Conservation (phyloP, 2,888 invertebrate genomes). For the Camptogramma bilineatum region DNA sequence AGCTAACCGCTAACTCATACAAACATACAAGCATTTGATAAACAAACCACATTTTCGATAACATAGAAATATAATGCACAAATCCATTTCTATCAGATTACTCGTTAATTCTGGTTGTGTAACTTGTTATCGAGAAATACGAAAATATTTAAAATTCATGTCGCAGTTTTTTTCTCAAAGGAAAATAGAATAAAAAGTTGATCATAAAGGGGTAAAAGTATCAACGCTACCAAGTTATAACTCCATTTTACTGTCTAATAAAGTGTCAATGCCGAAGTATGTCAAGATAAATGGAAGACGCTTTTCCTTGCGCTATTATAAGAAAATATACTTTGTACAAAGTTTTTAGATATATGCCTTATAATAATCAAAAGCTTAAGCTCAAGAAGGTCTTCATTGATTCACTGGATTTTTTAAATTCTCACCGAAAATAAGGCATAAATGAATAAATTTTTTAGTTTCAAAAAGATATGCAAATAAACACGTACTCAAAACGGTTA, state of each 20-base stretch:
- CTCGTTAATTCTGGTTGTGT: neutral
- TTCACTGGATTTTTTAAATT: no score
- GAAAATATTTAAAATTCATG: neutral
- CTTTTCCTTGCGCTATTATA: no score
- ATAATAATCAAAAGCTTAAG: no score
- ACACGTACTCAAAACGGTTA: no score
- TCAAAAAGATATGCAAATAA: no score
- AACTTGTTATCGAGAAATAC: neutral
- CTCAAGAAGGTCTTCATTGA: no score
- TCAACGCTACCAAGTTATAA: neutral
- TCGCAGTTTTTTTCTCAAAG: neutral
- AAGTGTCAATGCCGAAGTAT: slow-evolving; percentile 1
- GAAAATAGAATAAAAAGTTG: neutral
- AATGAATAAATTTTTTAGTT: no score
- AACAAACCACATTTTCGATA: neutral
- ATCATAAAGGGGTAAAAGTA: neutral
- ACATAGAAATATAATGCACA: neutral
- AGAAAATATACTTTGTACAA: no score
- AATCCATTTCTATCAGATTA: neutral
- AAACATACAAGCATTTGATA: no score
- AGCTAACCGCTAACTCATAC: no score
- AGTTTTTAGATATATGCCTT: no score
- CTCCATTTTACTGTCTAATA: slow-evolving; percentile 1
- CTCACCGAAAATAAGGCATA: no score
- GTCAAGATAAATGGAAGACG: neutral